Base-by-base conservation (phyloP, 2,888 invertebrate genomes). In the Chalcosyrphus nemorum region DNA sequence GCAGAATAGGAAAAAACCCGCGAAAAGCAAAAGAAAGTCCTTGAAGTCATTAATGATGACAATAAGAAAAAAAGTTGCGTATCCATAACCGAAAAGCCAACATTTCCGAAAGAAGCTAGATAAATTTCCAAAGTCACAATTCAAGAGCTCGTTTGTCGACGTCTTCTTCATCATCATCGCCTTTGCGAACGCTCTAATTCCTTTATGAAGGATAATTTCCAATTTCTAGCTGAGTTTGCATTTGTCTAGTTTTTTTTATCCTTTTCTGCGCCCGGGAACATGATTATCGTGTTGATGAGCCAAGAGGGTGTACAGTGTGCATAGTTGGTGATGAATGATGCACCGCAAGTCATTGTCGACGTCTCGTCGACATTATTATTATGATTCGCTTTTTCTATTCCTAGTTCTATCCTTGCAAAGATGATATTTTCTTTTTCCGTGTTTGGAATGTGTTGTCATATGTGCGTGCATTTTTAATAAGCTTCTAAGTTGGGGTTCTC, bases 201-300 rank as follows among this genome's bases (percentile, higher is more conserved):
- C 80, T 78, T 84, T 74, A 72, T 78, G 61, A 78, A 84, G 61
- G 78, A 84, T 84, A 68, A 84, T 84, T 78, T 84, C 80, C 68
- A 84, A 84, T 80, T 84, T 84, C 63, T 78, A 56, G 80, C 82
- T 74, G 80, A 84, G 63, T 84, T 59, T 77, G 77, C 77, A 59
- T 45, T 56, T 13, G 19, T 35, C 38, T 63, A 54, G 54, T 32
- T 17, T 43, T 24, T 81, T 63, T 38, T 56, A 29, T 71, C 61
- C 45, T 72, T 65, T 24, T 56, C 21, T 54, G n/a, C 41, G 29
- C 63, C 63, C 78, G 63, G 56, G 57, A 81, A 81, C 61, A 70
- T 76, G 56, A 76, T 81, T 52, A 71, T 76, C 50, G 50, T 43
- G 43, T 38, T 68, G 61, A 61, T 52, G 59, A 54, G n/a, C n/a